Base-by-base conservation (phyloP, 2,113 vertebrate genomes). In the Macquaria australasica region DNA sequence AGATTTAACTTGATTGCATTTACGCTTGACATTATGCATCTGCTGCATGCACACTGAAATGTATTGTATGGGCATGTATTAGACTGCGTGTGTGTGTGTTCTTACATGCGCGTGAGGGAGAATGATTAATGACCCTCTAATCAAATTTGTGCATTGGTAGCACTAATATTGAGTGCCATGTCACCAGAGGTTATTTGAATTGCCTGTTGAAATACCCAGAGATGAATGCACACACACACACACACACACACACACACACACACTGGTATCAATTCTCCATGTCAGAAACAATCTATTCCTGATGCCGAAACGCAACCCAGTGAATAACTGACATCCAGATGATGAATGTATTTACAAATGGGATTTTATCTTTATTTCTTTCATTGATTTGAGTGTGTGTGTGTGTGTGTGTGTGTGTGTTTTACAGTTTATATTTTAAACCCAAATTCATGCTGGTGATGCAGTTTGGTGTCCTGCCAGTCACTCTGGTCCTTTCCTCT, bases 301-400 rank as follows among this genome's bases (percentile, higher is more conserved):
- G 50, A 59, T n/a, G 2, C 66, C 70, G 25, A 84, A 78, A 77
- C 14, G 18, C 80, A 73, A 55, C 31, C 48, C 48, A 73, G 63
- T 66, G 20, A 83, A 74, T 77, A 79, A 77, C 11, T 43, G 79
- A 69, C 70, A 81, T 16, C 28, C 1, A 58, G 18, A 66, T 77
- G 39, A 88, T n/a, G 21, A 71, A 85, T 85, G n/a, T 34, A 45
- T 80, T 68, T 53, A 67, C 25, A 62, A 79, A 87, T 68, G 18
- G 34, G 77, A 50, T 76, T 68, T 55, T 5, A 16, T n/a, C 15
- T 80, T 78, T 74, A 70, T 83, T 87, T 68, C 3, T 55, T 80
- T 81, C 9, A 66, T 41, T 58, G 0, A 55, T 73, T 75, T 68
- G 5, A 10, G 18, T 53, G 18, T 31, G 53, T 8, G 34, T 9